Evolutionary conservation across 2,888 invertebrate genomes (phyloP).

Genomic region (Pammene fasciana): DNA sequence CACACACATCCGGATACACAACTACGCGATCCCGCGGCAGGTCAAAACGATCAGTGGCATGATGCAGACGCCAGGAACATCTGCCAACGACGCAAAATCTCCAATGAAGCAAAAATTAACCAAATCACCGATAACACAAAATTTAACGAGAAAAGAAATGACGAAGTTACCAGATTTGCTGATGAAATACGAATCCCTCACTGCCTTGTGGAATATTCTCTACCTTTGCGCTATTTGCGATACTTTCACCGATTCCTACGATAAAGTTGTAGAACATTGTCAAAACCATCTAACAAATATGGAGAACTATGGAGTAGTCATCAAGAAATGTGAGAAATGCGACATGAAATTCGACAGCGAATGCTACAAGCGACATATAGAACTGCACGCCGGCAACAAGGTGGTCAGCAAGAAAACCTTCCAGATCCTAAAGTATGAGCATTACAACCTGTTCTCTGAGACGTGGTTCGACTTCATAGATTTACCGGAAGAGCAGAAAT

Average conservation of each 20-base stretch:
- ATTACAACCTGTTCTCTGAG: slow-evolving; percentile 49
- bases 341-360: slow-evolving; percentile 54
- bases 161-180: slow-evolving; percentile 52
- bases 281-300: slow-evolving; percentile 57
- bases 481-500: slow-evolving; percentile 50
- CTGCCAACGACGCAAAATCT: slow-evolving; percentile 5
- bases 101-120: not conserved
- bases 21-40: slow-evolving; percentile 40
- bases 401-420: slow-evolving; percentile 49
- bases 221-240: slow-evolving; percentile 58
- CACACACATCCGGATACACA: slow-evolving; percentile 55
- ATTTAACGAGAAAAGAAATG: not conserved
- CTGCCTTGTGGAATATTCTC: slow-evolving; percentile 61
- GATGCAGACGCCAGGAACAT: not conserved
- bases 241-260: slow-evolving; percentile 56
- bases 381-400: slow-evolving; percentile 50
- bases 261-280: slow-evolving; percentile 60
- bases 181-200: slow-evolving; percentile 57
- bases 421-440: slow-evolving; percentile 55
- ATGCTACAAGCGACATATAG: slow-evolving; percentile 53
- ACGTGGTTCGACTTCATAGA: slow-evolving; percentile 59
- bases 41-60: not conserved
- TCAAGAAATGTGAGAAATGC: slow-evolving; percentile 56
- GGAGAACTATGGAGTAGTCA: slow-evolving; percentile 44
- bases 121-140: no score